These are phyloP conservation scores for Larimichthys polyactis DNA, from an alignment of 2,113 vertebrate genomes.

Conservation along the genomic window DNA sequence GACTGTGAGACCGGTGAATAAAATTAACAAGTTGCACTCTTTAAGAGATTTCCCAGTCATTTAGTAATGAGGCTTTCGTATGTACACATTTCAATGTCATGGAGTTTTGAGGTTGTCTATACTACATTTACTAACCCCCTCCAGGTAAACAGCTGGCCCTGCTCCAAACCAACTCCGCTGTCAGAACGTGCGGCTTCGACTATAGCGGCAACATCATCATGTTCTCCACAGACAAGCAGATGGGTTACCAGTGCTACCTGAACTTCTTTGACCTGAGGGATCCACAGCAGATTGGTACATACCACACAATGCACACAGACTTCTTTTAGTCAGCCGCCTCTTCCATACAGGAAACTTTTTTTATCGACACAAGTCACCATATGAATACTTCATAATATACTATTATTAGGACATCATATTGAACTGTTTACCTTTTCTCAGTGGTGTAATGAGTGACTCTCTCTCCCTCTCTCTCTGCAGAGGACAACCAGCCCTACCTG, in stretches of 20 bases:
- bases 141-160: conserved; percentile 95
- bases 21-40: neutral
- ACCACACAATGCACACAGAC: neutral
- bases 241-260: conserved; percentile 97
- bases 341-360: neutral
- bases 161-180: conserved; percentile 94
- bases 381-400: too few species aligned
- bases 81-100: neutral
- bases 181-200: conserved; percentile 97
- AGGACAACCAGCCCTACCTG: conserved; percentile 94
- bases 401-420: too few species aligned
- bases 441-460: neutral
- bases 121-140: neutral
- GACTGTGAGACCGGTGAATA: conserved; percentile 95
- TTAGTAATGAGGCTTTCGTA: neutral
- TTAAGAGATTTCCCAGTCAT: too few species aligned
- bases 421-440: neutral
- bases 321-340: neutral
- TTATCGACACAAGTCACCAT: too few species aligned
- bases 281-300: conserved; percentile 91
- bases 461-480: conserved; percentile 74
- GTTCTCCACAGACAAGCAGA: conserved; percentile 99
- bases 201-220: conserved; percentile 99
- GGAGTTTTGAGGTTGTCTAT: neutral
- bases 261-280: conserved; percentile 96